Evolutionary conservation across 1,140 invertebrate genomes (phyloP).

Genomic region (Brachystomella parvula): DNA sequence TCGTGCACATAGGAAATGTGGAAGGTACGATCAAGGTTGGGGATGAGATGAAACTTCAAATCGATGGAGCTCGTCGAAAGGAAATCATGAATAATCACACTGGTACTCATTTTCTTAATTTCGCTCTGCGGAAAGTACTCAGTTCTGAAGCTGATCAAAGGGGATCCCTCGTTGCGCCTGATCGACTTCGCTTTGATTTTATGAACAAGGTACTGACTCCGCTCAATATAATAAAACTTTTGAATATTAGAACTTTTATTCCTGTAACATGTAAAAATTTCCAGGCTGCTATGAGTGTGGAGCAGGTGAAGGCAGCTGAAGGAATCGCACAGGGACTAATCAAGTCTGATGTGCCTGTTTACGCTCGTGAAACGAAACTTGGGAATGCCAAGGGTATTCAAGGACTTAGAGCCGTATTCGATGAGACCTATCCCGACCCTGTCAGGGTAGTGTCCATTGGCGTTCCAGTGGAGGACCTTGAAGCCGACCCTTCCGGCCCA

Average conservation of each 20-base stretch:
- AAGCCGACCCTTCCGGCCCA: conserved; percentile 70
- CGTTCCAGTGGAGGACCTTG: conserved; percentile 81
- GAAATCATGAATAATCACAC: conserved; percentile 98
- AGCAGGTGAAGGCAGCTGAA: conserved; percentile 82
- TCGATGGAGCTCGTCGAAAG: conserved; percentile 75
- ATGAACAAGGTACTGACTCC: conserved; percentile 66
- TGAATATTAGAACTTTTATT: background rate
- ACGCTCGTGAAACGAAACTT: conserved; percentile 76
- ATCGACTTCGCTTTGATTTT: conserved; percentile 94
- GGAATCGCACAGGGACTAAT: conserved; percentile 69
- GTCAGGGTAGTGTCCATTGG: conserved; percentile 94
- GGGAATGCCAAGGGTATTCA: conserved; percentile 81
- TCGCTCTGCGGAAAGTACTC: conserved; percentile 80
- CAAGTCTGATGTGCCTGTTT: conserved; percentile 70
- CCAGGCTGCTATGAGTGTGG: conserved; percentile 67
- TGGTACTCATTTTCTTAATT: conserved; percentile 95
- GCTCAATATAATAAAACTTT: background rate
- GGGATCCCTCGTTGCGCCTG: conserved; percentile 96
- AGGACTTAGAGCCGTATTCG: conserved; percentile 95
- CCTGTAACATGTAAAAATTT: conserved; percentile 64
- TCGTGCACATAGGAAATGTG: conserved; percentile 55
- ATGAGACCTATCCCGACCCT: conserved; percentile 98
- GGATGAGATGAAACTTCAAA: conserved; percentile 70
- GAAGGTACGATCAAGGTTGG: conserved; percentile 73
- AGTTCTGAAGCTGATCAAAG: conserved; percentile 88